Evolutionary conservation across 2,888 invertebrate species (phyloP).

Genomic region (Cetonia aurata): DNA sequence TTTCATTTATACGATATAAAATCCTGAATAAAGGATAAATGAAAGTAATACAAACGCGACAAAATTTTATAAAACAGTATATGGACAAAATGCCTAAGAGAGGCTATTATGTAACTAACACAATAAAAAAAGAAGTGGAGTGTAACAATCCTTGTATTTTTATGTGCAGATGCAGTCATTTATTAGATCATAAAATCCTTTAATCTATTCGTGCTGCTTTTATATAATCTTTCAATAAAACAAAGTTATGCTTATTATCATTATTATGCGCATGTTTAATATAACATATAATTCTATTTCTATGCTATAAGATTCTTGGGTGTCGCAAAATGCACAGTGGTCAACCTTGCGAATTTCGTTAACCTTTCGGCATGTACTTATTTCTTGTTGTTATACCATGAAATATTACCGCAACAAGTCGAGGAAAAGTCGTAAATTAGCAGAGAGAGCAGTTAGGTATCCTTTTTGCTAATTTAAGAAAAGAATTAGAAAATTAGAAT

Average conservation of each 20-base stretch:
- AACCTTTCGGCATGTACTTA: slow-evolving; percentile 19
- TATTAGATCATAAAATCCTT: no score
- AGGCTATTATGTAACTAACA: background rate
- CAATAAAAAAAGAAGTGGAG: background rate
- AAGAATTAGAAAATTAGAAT: no score
- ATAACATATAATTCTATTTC: background rate
- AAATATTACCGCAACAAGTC: slow-evolving; percentile 14
- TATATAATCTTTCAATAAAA: no score
- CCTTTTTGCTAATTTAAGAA: no score
- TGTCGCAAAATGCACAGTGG: slow-evolving; percentile 20
- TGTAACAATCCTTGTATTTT: no score
- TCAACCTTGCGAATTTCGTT: slow-evolving; percentile 28
- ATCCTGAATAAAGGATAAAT: no score
- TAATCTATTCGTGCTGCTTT: no score
- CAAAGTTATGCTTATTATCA: no score
- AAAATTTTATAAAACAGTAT: slow-evolving; percentile 11
- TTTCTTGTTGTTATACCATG: slow-evolving; percentile 18
- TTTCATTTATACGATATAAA: no score
- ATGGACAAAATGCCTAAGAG: slow-evolving; percentile 17
- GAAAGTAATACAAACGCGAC: background rate
- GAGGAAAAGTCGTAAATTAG: background rate
- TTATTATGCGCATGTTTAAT: no score
- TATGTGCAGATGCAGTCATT: no score
- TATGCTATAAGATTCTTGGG: background rate
- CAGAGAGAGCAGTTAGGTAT: no score